Percentiles rank a stretch among this genome's conserved stretches.
Evolutionary conservation across 1,140 invertebrate genomes (phyloP).

Genomic region (Rhizoglyphus robini): DNA sequence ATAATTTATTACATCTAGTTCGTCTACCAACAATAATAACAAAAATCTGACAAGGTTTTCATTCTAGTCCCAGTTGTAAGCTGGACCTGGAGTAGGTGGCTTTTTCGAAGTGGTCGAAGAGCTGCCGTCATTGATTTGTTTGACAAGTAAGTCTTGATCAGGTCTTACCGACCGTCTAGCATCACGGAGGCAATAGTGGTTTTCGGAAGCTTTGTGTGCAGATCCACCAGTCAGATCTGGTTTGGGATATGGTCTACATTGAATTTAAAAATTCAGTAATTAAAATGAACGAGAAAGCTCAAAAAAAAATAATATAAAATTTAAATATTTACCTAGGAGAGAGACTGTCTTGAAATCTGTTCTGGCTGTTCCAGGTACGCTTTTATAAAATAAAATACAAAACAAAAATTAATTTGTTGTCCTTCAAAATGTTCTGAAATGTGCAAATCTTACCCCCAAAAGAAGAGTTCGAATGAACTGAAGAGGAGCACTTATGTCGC

Average conservation of each 20-base stretch:
- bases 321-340: neutral
- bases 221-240: neutral
- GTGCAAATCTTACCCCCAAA: slow-evolving; percentile 2
- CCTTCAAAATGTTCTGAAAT: neutral
- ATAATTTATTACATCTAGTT: no score
- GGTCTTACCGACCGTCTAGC: slow-evolving; percentile 1
- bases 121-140: neutral
- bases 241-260: slow-evolving; percentile 11
- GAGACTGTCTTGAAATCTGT: slow-evolving; percentile 1
- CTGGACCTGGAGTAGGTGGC: neutral
- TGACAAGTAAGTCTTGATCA: neutral
- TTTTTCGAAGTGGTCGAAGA: neutral
- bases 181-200: neutral
- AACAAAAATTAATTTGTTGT: neutral
- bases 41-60: no score
- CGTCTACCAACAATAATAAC: no score
- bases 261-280: neutral
- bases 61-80: slow-evolving; percentile 1
- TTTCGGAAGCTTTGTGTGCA: slow-evolving; percentile 7
- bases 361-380: slow-evolving; percentile 7
- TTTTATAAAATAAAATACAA: neutral
- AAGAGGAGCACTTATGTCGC: neutral
- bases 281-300: neutral
- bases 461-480: neutral
- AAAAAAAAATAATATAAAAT: neutral